These are phyloP conservation scores for Ptychoptera albimana DNA, from an alignment of 2,888 invertebrate genomes.

Conservation along the genomic window DNA sequence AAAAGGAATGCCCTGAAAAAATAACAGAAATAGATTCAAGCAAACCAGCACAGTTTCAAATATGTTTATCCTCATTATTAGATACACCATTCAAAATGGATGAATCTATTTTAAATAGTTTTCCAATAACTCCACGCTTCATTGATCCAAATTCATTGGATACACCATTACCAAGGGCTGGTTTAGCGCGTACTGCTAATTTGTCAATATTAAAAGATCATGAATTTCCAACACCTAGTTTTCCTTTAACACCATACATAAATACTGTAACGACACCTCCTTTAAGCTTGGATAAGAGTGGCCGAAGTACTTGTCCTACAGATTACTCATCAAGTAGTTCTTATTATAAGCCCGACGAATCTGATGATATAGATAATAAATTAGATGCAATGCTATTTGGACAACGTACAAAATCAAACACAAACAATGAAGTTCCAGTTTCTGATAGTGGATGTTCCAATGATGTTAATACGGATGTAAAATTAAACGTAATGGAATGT, in stretches of 20 bases:
- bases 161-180: constrained; percentile 14
- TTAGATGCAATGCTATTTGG: constrained; percentile 14
- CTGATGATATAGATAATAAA: constrained; percentile 30
- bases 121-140: constrained; percentile 39
- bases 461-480: no score
- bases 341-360: constrained; percentile 46
- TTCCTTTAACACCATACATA: constrained; percentile 32
- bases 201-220: constrained; percentile 35
- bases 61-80: constrained; percentile 25
- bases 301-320: constrained; percentile 32
- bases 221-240: constrained; percentile 39
- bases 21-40: no score
- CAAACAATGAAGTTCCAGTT: no score
- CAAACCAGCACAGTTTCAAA: constrained; percentile 8
- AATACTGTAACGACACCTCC: constrained; percentile 14
- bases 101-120: constrained; percentile 29
- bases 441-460: no score
- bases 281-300: constrained; percentile 13
- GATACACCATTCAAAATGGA: constrained; percentile 43
- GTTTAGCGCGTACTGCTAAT: constrained; percentile 14
- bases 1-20: no score
- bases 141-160: constrained; percentile 27
- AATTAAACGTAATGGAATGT: no score
- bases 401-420: no score
- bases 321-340: constrained; percentile 46